Conservation (phyloP, 2,113 vertebrate genomes). For the Aspidoscelis tigris region DNA sequence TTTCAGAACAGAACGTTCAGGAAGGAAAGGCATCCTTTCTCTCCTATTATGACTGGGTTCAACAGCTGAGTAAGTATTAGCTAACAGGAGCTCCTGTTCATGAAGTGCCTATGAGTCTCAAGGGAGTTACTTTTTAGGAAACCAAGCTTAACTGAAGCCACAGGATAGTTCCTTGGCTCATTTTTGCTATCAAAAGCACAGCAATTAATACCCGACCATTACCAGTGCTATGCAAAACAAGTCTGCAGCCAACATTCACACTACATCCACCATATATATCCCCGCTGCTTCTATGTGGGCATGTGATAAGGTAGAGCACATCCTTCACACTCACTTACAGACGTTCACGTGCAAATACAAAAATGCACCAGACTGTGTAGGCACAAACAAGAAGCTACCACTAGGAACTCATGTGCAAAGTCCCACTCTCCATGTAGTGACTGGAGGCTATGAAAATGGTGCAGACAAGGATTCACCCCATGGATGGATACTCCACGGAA, state of each 20-base stretch:
- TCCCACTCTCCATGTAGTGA: too few species aligned
- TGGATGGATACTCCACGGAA: too few species aligned
- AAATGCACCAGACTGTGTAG: too few species aligned
- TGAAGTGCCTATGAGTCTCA: neutral
- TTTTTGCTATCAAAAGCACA: conserved; percentile 50
- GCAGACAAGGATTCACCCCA: too few species aligned
- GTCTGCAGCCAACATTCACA: neutral
- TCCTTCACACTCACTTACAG: too few species aligned
- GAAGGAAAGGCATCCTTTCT: neutral
- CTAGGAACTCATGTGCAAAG: too few species aligned
- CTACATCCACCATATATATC: too few species aligned
- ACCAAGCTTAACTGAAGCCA: conserved; percentile 42
- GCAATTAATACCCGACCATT: conserved; percentile 5
- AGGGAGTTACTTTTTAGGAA: conserved; percentile 54
- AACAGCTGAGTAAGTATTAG: conserved; percentile 17
- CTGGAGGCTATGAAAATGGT: too few species aligned
- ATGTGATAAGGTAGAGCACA: neutral
- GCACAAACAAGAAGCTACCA: too few species aligned
- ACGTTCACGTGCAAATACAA: too few species aligned
- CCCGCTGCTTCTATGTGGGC: neutral
- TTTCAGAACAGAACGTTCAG: neutral
- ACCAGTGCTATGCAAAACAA: neutral
- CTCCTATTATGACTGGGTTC: neutral
- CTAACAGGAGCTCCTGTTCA: conserved; percentile 1
- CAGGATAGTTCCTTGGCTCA: conserved; percentile 48